Conservation (phyloP, 2,797 vertebrate genomes). For the Falco berigora region DNA sequence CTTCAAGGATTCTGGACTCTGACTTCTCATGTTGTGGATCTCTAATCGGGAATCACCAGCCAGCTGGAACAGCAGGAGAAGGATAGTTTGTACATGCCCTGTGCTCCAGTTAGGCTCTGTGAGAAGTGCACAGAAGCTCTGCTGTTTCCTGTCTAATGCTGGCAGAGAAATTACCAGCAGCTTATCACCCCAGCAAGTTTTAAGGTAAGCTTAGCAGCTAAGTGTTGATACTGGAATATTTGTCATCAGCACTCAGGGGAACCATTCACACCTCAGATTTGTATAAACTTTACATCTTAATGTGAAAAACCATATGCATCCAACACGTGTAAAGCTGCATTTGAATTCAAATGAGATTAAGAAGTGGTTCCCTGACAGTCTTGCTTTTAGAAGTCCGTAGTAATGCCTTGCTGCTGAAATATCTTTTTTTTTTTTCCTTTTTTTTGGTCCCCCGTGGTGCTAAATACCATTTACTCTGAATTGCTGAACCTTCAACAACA, state of each 20-base stretch:
- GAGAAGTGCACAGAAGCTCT: not conserved
- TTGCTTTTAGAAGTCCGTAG: constrained; percentile 7
- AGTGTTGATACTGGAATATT: constrained; percentile 49
- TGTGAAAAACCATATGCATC: constrained; percentile 50
- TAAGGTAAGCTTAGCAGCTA: constrained; percentile 53
- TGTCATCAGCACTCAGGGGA: constrained; percentile 56
- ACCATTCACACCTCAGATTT: constrained; percentile 38
- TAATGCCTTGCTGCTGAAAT: not conserved
- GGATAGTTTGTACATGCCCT: not conserved
- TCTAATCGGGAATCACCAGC: constrained; percentile 28
- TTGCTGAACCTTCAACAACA: not conserved
- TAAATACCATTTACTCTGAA: not conserved
- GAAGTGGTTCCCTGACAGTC: constrained; percentile 24
- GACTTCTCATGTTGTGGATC: not conserved
- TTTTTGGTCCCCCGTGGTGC: not conserved
- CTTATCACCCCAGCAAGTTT: constrained; percentile 48
- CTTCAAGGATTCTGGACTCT: not conserved
- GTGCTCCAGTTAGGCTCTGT: not conserved
- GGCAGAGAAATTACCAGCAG: constrained; percentile 40
- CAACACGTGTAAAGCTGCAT: constrained; percentile 44
- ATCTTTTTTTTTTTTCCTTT: not conserved
- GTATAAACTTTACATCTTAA: constrained; percentile 59
- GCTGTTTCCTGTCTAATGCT: not conserved
- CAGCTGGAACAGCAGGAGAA: not conserved
- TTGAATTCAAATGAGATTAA: constrained; percentile 61